Percentiles rank a stretch among this genome's conserved stretches.
Evolutionary conservation across 2,113 vertebrate species (phyloP).

Genomic region (Pandion haliaetus): DNA sequence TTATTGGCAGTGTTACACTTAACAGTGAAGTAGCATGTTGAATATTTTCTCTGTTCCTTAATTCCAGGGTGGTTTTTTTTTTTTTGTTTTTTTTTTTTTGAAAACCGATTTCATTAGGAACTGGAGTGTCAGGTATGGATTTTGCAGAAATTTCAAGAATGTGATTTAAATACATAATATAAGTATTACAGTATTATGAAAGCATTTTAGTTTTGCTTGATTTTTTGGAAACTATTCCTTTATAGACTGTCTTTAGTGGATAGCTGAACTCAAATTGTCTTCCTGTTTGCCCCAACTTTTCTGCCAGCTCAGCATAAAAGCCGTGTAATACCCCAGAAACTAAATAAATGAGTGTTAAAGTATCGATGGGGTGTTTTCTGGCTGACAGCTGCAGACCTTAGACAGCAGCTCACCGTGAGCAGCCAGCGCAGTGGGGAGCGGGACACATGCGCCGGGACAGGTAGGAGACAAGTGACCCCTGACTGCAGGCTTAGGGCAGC

Average conservation of each 20-base stretch:
- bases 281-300: not conserved
- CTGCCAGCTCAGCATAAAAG: not conserved
- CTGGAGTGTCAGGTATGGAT: not conserved
- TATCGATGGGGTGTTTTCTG: not conserved
- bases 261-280: not conserved
- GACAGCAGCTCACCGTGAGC: not conserved
- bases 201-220: not conserved
- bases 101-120: not conserved
- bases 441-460: fast-evolving
- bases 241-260: not conserved
- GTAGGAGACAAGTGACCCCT: not conserved
- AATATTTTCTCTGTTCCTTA: not conserved
- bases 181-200: not conserved
- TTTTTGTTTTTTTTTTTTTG: not conserved
- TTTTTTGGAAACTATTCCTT: not conserved
- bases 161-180: not conserved
- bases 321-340: not conserved
- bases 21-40: not conserved
- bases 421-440: not conserved
- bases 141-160: not conserved
- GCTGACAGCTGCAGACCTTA: not conserved
- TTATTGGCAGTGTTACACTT: not conserved
- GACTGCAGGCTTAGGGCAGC: not conserved
- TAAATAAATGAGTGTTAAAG: not conserved
- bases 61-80: not conserved